Conservation (phyloP, 1,140 invertebrate genomes). For the Bombus sibiricus region DNA sequence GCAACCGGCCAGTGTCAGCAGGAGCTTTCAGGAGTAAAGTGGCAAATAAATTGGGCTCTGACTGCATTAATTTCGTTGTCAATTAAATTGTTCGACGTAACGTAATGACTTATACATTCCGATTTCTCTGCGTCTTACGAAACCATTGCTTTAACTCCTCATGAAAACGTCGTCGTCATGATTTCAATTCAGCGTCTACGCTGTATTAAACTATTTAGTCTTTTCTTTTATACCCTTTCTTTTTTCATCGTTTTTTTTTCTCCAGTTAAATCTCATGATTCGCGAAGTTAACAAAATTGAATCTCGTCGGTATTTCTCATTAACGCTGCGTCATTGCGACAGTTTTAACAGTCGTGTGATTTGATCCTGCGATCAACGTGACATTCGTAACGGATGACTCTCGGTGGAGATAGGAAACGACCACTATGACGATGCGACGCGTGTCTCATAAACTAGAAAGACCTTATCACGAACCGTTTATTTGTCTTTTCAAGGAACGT, state of each 20-base stretch:
- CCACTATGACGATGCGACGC: background rate
- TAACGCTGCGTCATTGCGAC: background rate
- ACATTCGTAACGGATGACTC: conserved; percentile 25
- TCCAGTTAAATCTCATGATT: background rate
- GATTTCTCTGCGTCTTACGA: conserved; percentile 22
- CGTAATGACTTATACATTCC: conserved; percentile 56
- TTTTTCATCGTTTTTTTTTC: background rate
- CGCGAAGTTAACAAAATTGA: background rate
- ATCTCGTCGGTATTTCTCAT: background rate
- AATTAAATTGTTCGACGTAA: conserved; percentile 64
- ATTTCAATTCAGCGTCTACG: conserved; percentile 28
- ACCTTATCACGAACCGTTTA: conserved; percentile 40
- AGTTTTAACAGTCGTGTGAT: conserved; percentile 14
- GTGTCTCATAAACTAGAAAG: conserved; percentile 6
- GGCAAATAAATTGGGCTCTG: conserved; percentile 70
- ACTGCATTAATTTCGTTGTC: conserved; percentile 71
- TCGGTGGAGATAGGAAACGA: background rate
- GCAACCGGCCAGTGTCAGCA: conserved; percentile 58
- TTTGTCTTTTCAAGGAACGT: conserved; percentile 63
- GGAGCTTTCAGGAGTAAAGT: conserved; percentile 60
- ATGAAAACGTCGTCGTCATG: conserved; percentile 35
- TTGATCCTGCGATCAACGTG: conserved; percentile 13
- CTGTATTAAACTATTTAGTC: background rate
- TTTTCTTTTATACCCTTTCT: background rate
- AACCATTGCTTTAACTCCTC: background rate